phyloP scores from a whole-genome alignment of 2,888 invertebrate species.

The Parnassius mnemosyne region DNA sequence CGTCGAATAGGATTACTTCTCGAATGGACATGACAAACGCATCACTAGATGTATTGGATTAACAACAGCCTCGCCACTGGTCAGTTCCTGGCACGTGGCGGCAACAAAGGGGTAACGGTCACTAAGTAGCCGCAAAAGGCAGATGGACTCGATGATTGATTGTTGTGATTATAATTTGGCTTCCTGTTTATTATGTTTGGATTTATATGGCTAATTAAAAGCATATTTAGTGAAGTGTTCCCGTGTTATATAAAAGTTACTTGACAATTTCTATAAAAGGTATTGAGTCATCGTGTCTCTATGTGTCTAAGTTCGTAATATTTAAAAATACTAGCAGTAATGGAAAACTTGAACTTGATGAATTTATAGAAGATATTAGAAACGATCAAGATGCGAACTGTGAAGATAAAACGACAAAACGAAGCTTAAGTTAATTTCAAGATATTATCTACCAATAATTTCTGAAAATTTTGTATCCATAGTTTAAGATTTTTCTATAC shows the following conservation, averaged over 20 bases:
- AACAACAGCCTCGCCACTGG: conserved; percentile 40
- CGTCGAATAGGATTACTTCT: conserved; percentile 57
- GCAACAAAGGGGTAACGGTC: conserved; percentile 28
- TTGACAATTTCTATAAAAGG: neutral
- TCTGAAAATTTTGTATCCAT: too few relatives aligned
- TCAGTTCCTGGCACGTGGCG: conserved; percentile 41
- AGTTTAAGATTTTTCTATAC: too few relatives aligned
- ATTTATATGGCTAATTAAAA: conserved; percentile 23
- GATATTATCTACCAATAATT: too few relatives aligned
- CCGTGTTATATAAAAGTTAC: neutral
- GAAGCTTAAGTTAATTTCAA: too few relatives aligned
- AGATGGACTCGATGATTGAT: conserved; percentile 37
- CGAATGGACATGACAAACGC: conserved; percentile 60
- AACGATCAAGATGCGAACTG: too few relatives aligned
- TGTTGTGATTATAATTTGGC: conserved; percentile 26
- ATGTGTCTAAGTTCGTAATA: too few relatives aligned
- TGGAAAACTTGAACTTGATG: too few relatives aligned
- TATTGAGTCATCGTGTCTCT: too few relatives aligned
- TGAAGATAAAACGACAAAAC: too few relatives aligned
- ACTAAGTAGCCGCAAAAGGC: conserved; percentile 32
- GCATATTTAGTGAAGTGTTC: conserved; percentile 20
- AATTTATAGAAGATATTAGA: too few relatives aligned
- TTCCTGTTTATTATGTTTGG: conserved; percentile 39
- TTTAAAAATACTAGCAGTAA: too few relatives aligned
- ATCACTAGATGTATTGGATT: conserved; percentile 62